phyloP scores from a whole-genome alignment of 2,888 invertebrate species.

The Metopia argyrocephala region DNA sequence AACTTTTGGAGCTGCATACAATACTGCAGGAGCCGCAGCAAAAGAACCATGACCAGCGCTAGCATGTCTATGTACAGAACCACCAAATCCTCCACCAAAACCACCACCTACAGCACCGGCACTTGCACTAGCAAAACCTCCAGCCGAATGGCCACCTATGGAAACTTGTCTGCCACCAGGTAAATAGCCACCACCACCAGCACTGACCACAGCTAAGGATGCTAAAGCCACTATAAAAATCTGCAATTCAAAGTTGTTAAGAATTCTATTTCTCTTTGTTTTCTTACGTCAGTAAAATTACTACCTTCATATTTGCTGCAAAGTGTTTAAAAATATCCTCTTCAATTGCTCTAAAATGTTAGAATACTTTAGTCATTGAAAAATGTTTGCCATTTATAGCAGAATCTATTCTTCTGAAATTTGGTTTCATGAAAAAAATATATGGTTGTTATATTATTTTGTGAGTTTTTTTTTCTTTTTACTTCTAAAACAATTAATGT shows the following conservation, averaged over 20 bases:
- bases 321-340: background rate
- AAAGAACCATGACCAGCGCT: constrained; percentile 16
- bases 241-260: constrained; percentile 13
- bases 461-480: too few relatives aligned
- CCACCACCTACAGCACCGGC: constrained; percentile 65
- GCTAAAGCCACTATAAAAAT: constrained; percentile 23
- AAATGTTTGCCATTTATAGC: constrained; percentile 38
- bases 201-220: constrained; percentile 34
- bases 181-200: constrained; percentile 32
- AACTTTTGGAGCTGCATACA: background rate
- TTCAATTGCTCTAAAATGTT: constrained; percentile 13
- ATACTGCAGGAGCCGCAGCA: constrained; percentile 18
- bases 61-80: background rate
- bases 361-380: constrained; percentile 26
- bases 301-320: constrained; percentile 37
- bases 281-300: background rate
- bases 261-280: background rate
- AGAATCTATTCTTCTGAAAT: background rate
- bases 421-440: background rate
- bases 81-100: constrained; percentile 85
- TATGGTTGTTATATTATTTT: constrained; percentile 3
- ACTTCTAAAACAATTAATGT: constrained; percentile 18
- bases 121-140: background rate
- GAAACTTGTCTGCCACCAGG: constrained; percentile 50
- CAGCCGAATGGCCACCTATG: constrained; percentile 2